Conservation (phyloP, 2,797 vertebrate species). For the Lithobates sylvaticus region DNA sequence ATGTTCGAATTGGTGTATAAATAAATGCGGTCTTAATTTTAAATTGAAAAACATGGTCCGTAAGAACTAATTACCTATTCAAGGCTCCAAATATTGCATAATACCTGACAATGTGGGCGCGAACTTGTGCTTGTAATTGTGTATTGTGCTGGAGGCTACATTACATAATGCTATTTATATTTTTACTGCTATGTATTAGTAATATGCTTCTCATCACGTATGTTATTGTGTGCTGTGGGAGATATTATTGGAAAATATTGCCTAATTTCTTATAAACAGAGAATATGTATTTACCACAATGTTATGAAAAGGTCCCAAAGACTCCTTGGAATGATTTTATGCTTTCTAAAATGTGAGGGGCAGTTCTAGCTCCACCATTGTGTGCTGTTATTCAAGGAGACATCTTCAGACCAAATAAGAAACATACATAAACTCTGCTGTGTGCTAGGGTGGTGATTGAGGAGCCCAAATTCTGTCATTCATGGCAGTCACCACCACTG, state of each 20-base stretch:
- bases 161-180: slow-evolving; percentile 56
- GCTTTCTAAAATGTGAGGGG: background rate
- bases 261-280: slow-evolving; percentile 13
- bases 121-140: slow-evolving; percentile 24
- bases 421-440: background rate
- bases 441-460: background rate
- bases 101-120: slow-evolving; percentile 48
- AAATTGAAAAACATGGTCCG: slow-evolving; percentile 41
- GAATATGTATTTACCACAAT: slow-evolving; percentile 17
- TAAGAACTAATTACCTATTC: slow-evolving; percentile 45
- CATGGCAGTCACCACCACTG: background rate
- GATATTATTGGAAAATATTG: slow-evolving; percentile 38
- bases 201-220: slow-evolving; percentile 45
- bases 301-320: slow-evolving; percentile 4
- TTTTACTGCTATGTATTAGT: slow-evolving; percentile 48
- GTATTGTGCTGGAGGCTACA: slow-evolving; percentile 34
- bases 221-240: slow-evolving; percentile 37
- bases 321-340: background rate
- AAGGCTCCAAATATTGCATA: slow-evolving; percentile 33
- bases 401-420: background rate
- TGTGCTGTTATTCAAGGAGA: background rate
- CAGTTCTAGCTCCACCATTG: background rate
- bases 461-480: background rate
- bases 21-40: slow-evolving; percentile 9
- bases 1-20: background rate